A percentile compares a stretch with the other conserved stretches of the same genome.
phyloP scores from a whole-genome alignment of 1,140 invertebrate species.

The Paraescarpia echinospica region DNA sequence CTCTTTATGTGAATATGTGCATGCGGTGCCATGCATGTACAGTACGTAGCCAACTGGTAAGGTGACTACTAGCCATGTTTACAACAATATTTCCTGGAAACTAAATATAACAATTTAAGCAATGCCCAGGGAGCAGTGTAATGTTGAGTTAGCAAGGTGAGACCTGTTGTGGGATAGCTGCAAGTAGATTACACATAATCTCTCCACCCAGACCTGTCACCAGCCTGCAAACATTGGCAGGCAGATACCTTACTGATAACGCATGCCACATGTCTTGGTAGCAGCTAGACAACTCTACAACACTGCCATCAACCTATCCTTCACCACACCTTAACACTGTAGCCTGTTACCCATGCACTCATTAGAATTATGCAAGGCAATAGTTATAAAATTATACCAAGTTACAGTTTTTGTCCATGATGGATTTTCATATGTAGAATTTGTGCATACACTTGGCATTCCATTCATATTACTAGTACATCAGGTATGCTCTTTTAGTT shows the following conservation, averaged over 20 bases:
- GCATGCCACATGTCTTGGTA: neutral
- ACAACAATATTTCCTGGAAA: conserved; percentile 20
- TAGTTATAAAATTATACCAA: too few species aligned
- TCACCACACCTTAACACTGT: neutral
- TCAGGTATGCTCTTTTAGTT: too few species aligned
- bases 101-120: neutral
- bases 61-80: too few species aligned
- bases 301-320: neutral
- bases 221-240: neutral
- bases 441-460: too few species aligned
- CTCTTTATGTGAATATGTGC: too few species aligned
- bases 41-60: too few species aligned
- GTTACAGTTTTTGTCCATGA: too few species aligned
- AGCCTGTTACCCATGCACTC: neutral
- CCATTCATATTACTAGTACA: too few species aligned
- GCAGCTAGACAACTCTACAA: neutral
- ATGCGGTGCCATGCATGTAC: too few species aligned
- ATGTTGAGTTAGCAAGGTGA: neutral
- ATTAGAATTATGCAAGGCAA: neutral
- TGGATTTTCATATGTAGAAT: too few species aligned
- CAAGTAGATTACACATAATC: neutral
- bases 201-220: neutral
- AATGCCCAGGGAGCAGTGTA: neutral
- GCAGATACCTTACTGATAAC: neutral
- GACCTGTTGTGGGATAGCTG: neutral